Percentiles rank a stretch among this genome's conserved stretches.
Conservation (phyloP, 2,113 vertebrate genomes). For the Burhinus bistriatus region DNA sequence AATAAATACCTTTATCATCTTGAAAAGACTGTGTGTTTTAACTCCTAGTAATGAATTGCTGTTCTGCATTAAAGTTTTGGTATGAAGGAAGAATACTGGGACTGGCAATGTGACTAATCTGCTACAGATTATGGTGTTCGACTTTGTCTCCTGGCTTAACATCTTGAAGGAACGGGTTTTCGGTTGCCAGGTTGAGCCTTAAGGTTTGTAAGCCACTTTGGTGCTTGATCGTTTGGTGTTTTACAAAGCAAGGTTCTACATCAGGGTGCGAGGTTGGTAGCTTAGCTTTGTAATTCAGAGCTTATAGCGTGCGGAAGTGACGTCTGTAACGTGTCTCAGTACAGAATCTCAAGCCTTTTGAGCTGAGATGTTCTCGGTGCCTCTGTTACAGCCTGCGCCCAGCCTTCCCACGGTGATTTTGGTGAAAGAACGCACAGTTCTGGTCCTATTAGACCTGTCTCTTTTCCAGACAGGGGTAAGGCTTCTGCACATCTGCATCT, state of each 20-base stretch:
- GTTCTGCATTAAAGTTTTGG: neutral
- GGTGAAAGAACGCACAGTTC: neutral
- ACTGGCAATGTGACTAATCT: neutral
- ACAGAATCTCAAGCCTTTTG: neutral
- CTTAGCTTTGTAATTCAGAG: neutral
- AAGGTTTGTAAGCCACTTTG: neutral
- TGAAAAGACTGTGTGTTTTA: neutral
- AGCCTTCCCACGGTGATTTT: too few species aligned
- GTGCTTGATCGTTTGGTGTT: too few species aligned
- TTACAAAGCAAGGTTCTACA: neutral
- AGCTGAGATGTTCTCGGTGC: neutral
- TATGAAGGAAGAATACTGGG: too few species aligned
- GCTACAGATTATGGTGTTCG: neutral
- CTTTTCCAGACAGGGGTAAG: neutral
- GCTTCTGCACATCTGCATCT: neutral
- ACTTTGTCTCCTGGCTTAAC: neutral
- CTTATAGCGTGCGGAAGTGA: neutral
- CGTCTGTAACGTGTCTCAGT: neutral
- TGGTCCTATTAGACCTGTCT: neutral
- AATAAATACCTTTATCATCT: neutral
- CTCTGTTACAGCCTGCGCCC: neutral
- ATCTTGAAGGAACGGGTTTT: neutral
- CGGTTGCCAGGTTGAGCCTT: neutral
- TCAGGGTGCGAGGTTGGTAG: accelerated
- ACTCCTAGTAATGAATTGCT: neutral